phyloP scores from a whole-genome alignment of 2,888 invertebrate species.

The Halictus ligatus region DNA sequence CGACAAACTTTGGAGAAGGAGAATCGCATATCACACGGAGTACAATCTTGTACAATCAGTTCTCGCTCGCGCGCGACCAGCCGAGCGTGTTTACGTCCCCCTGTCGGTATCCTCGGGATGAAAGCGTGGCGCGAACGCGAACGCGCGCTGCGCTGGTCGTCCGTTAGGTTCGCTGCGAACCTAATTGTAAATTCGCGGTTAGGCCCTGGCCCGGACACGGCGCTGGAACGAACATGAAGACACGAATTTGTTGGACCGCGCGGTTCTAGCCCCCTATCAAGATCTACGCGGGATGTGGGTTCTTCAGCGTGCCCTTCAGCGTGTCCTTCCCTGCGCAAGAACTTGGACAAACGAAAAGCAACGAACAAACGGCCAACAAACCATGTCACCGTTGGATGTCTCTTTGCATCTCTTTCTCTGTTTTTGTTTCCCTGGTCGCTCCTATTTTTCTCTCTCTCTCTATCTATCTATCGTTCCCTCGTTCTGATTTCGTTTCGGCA shows the following conservation, averaged over 20 bases:
- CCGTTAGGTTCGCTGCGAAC: slow-evolving; percentile 1
- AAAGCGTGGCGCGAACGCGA: neutral
- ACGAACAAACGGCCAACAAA: neutral
- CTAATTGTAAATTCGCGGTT: neutral
- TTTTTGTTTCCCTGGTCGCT: neutral
- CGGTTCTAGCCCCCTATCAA: slow-evolving; percentile 30
- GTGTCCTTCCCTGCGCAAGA: neutral
- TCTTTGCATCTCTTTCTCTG: neutral
- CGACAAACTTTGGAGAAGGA: slow-evolving; percentile 41
- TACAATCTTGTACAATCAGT: too few species aligned
- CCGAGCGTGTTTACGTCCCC: neutral
- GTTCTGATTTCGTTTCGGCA: slow-evolving; percentile 23
- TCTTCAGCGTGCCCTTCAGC: neutral
- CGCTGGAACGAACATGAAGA: too few species aligned
- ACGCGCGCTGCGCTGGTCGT: neutral
- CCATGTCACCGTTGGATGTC: neutral
- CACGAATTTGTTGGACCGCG: neutral
- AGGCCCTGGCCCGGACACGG: too few species aligned
- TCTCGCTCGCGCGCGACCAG: slow-evolving; percentile 16
- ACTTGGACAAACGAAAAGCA: neutral
- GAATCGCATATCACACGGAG: slow-evolving; percentile 39
- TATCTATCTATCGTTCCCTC: neutral
- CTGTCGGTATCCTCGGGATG: neutral
- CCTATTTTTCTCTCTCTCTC: neutral
- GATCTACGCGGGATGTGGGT: neutral